Base-by-base conservation (phyloP, 1,140 invertebrate species). In the Formica exsecta region DNA sequence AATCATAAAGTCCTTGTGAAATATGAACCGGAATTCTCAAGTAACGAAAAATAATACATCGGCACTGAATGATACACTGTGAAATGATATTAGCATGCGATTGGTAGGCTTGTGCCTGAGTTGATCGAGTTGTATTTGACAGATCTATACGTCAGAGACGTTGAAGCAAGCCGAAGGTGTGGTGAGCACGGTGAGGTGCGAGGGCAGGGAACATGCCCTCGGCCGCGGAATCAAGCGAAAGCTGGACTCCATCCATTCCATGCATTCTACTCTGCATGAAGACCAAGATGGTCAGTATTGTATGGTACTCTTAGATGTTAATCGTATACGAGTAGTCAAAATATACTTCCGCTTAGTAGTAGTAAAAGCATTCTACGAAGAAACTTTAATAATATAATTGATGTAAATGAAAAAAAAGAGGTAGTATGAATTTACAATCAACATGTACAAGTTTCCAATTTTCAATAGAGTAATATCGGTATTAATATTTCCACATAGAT, bases 251-350 rank as follows among this genome's bases (percentile, higher is more conserved):
- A 95, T 95, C 93, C 94, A 95, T 92, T 94, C 94, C 93, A 95
- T 95, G 95, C 94, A 95, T 94, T 95, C 95, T 91, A 95, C 94
- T 86, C 94, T 95, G 95, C 95, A 95, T 95, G 95, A 95, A 95
- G 94, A 95, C 95, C 94, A 95, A 92, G 94, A 95, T 95, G 95
- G 95, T 95, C 94, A 95, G 95, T 95, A 95, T 95, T 92, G 92
- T 94, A 94, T 92, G 91, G 93, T 94, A 93, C 92, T 92, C 57
- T 93, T 93, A 94, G 88, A 89, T 25, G 68, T 91, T 92, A 91
- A 92, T 92, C 86, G 75, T 90, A 86, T 41, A 68, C 48, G 62
- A 89, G 71, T 86, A 59, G 76, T 61, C 29, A 54, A 54, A 85
- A 36, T 71, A 80, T 68, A 51, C 48, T 64, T 70, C n/a, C 16